Conservation (phyloP, 2,113 vertebrate species). For the Rhinoderma darwinii region DNA sequence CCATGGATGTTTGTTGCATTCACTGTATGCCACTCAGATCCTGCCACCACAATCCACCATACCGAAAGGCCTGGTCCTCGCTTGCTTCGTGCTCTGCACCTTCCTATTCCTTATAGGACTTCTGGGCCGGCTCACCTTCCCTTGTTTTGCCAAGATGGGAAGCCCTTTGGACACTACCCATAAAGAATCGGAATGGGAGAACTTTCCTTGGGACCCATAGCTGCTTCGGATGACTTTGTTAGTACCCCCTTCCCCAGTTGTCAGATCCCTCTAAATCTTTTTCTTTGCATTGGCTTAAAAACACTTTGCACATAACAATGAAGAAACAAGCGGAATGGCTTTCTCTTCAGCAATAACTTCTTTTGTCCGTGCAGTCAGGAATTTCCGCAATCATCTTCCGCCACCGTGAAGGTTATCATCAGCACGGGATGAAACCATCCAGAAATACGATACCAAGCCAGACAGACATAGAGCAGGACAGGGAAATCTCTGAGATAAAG, state of each 20-base stretch:
- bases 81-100: background rate
- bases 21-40: too few species aligned
- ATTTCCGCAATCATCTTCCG: background rate
- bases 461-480: constrained; percentile 17
- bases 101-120: background rate
- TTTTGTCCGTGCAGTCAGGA: background rate
- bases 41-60: background rate
- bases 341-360: background rate
- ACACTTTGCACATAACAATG: background rate
- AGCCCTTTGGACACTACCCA: background rate
- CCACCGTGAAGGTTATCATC: background rate
- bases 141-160: too few species aligned
- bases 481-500: constrained; percentile 27
- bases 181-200: background rate
- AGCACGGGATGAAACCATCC: background rate
- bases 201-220: background rate
- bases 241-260: background rate
- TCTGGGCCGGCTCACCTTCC: too few species aligned
- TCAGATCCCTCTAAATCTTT: background rate
- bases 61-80: background rate
- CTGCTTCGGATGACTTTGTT: background rate
- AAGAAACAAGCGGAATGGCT: background rate
- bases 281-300: background rate
- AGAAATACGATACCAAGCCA: background rate
- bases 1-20: too few species aligned